These are phyloP conservation scores for Cebidichthys violaceus DNA, from an alignment of 2,113 vertebrate species.

Conservation along the genomic window DNA sequence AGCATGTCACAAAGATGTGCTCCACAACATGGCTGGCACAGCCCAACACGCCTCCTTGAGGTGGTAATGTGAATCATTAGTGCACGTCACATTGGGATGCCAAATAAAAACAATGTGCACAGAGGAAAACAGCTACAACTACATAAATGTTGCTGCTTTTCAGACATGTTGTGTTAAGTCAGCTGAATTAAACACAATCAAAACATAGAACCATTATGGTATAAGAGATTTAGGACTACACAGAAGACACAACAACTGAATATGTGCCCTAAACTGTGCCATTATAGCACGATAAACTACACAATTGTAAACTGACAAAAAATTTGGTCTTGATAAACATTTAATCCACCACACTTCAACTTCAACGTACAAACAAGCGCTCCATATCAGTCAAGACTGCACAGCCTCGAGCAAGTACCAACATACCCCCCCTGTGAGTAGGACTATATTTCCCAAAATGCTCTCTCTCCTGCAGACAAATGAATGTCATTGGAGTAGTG, in stretches of 20 bases:
- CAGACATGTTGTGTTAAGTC: background rate
- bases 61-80: constrained; percentile 68
- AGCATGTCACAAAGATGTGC: constrained; percentile 30
- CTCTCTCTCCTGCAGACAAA: constrained; percentile 54
- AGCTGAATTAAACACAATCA: constrained; percentile 7
- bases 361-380: constrained; percentile 23
- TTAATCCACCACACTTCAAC: constrained; percentile 34
- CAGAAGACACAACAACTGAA: background rate
- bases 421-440: constrained; percentile 38
- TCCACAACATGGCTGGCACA: constrained; percentile 31
- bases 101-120: constrained; percentile 6
- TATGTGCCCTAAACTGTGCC: background rate
- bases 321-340: constrained; percentile 15
- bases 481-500: constrained; percentile 51
- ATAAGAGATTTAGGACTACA: background rate
- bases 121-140: constrained; percentile 3
- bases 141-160: background rate
- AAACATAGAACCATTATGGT: background rate
- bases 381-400: constrained; percentile 38
- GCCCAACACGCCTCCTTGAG: constrained; percentile 21
- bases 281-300: constrained; percentile 3
- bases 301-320: constrained; percentile 3
- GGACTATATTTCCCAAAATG: constrained; percentile 55
- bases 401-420: constrained; percentile 41
- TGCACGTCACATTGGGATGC: constrained; percentile 16